Evolutionary conservation across 2,113 vertebrate genomes (phyloP).

Genomic region (Eulemur macaco): DNA sequence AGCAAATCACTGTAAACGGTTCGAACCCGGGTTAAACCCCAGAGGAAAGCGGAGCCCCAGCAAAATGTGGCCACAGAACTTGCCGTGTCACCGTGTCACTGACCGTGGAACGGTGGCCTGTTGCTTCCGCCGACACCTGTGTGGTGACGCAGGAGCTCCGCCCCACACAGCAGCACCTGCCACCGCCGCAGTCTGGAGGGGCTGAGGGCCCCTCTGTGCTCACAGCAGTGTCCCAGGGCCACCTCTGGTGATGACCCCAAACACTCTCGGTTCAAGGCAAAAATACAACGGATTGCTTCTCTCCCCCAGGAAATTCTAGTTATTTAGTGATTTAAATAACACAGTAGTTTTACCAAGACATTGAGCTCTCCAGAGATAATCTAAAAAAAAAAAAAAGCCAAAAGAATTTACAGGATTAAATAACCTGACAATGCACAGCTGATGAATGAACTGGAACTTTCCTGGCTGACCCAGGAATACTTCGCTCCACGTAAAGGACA

Average conservation of each 20-base stretch:
- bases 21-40: not conserved
- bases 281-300: not conserved
- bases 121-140: no score
- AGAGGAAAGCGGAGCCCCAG: no score
- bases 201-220: not conserved
- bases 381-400: not conserved
- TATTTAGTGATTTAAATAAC: not conserved
- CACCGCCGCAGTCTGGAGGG: no score
- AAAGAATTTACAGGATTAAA: not conserved
- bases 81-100: no score
- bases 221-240: no score
- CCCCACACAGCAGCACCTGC: not conserved
- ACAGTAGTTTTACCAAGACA: not conserved
- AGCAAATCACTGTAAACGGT: not conserved
- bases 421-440: no score
- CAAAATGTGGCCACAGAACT: no score
- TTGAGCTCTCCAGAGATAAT: not conserved
- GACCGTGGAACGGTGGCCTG: no score
- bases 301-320: not conserved
- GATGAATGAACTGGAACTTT: rapidly evolving
- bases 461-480: not conserved
- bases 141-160: no score
- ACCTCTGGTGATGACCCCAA: no score
- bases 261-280: not conserved
- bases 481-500: no score